These are phyloP conservation scores for Cataglyphis livida DNA, from an alignment of 2,888 invertebrate genomes.

Conservation along the genomic window DNA sequence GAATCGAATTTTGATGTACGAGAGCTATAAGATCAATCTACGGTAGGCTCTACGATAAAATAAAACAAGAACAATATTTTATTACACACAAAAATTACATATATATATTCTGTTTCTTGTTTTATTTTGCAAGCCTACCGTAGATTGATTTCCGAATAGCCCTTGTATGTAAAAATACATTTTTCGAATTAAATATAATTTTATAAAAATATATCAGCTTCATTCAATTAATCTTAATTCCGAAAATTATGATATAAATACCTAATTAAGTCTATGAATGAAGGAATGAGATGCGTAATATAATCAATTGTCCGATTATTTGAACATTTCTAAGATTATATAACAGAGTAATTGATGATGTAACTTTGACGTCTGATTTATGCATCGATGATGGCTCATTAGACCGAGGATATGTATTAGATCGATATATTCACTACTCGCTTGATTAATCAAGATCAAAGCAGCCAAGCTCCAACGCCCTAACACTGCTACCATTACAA, in stretches of 20 bases:
- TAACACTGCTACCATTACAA: background rate
- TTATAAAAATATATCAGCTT: background rate
- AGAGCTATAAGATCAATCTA: too few species aligned
- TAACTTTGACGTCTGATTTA: constrained; percentile 39
- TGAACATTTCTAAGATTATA: background rate
- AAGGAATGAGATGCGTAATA: background rate
- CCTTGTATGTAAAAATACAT: background rate
- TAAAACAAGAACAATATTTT: too few species aligned
- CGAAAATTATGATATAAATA: background rate
- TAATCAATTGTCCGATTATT: constrained; percentile 17
- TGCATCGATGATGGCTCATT: constrained; percentile 43
- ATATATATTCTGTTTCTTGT: too few species aligned
- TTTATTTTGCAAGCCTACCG: too few species aligned
- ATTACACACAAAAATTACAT: too few species aligned
- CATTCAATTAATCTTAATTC: constrained; percentile 8
- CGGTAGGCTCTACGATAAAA: too few species aligned
- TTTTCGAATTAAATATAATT: constrained; percentile 21
- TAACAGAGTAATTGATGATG: constrained; percentile 1
- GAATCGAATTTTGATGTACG: background rate
- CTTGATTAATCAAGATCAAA: constrained; percentile 50
- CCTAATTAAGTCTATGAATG: background rate
- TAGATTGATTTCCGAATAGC: too few species aligned
- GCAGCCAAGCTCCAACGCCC: constrained; percentile 27
- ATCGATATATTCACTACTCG: constrained; percentile 44
- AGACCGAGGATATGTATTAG: constrained; percentile 14